A percentile compares a stretch with the other conserved stretches of the same genome.
phyloP scores from a whole-genome alignment of 2,888 invertebrate genomes.

The Entomobrya proxima region DNA sequence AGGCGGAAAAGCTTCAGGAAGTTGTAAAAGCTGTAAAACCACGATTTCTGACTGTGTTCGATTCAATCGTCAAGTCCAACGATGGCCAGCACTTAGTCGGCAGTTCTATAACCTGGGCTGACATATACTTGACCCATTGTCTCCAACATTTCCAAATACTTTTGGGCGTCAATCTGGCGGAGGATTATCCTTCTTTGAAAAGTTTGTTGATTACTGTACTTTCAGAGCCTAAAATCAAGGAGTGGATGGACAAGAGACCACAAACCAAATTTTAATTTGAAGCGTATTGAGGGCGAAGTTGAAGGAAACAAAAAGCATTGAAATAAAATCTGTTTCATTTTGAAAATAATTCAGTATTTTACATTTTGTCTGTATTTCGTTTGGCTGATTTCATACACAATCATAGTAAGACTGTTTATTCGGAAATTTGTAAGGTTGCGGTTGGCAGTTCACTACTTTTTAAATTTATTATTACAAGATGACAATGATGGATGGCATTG shows the following conservation, averaged over 20 bases:
- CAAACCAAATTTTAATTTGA: conserved; percentile 79
- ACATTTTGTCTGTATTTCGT: no score
- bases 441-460: no score
- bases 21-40: not conserved
- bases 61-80: conserved; percentile 10
- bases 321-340: no score
- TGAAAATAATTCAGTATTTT: no score
- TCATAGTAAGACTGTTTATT: no score
- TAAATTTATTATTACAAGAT: no score
- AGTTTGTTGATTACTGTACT: conserved; percentile 80
- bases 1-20: conserved; percentile 23
- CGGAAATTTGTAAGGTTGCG: no score
- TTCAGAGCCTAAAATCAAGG: conserved; percentile 79
- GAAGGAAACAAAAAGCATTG: not conserved
- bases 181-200: conserved; percentile 80
- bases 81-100: conserved; percentile 56
- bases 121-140: conserved; percentile 80
- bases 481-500: no score
- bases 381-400: no score
- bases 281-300: not conserved
- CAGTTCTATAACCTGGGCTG: conserved; percentile 82
- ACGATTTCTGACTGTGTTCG: conserved; percentile 8
- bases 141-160: conserved; percentile 30
- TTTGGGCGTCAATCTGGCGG: conserved; percentile 76
- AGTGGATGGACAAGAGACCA: conserved; percentile 81